phyloP scores from a whole-genome alignment of 1,140 invertebrate genomes.

The Drosophila tropicalis region DNA sequence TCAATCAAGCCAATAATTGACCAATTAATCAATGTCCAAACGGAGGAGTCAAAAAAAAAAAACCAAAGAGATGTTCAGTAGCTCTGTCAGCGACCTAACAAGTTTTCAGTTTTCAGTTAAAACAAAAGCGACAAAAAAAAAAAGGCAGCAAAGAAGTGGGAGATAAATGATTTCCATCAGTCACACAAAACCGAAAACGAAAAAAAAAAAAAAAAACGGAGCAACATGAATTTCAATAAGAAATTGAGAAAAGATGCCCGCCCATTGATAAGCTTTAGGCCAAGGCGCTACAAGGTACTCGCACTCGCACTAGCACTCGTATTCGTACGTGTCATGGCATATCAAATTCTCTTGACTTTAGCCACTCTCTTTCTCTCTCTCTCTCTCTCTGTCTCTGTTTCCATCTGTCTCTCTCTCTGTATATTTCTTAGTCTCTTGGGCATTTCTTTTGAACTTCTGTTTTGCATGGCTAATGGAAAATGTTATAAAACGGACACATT shows the following conservation, averaged over 20 bases:
- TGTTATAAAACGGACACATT: slow-evolving; percentile 75
- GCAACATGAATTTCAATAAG: slow-evolving; percentile 60
- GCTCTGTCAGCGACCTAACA: slow-evolving; percentile 40
- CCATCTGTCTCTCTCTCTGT: slow-evolving; percentile 39
- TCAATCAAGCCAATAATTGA: slow-evolving; percentile 64
- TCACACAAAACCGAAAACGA: neutral
- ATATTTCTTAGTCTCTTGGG: slow-evolving; percentile 51
- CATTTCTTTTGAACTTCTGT: slow-evolving; percentile 20
- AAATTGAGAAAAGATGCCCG: slow-evolving; percentile 43
- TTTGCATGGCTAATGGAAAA: slow-evolving; percentile 76
- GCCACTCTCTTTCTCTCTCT: slow-evolving; percentile 13
- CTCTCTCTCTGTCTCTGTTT: neutral
- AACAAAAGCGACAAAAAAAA: slow-evolving; percentile 34
- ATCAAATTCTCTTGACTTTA: slow-evolving; percentile 54
- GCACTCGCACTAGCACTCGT: slow-evolving; percentile 3
- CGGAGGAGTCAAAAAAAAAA: neutral
- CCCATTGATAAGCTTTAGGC: slow-evolving; percentile 53
- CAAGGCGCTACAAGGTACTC: slow-evolving; percentile 42
- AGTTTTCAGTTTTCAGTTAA: slow-evolving; percentile 32
- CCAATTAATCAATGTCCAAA: slow-evolving; percentile 70
- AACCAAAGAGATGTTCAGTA: slow-evolving; percentile 15
- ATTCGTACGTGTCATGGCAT: slow-evolving; percentile 12
- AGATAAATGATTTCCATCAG: slow-evolving; percentile 50
- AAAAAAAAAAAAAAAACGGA: slow-evolving; percentile 3
- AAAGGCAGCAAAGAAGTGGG: slow-evolving; percentile 5